phyloP scores from a whole-genome alignment of 1,140 invertebrate species.

The Tigriopus japonicus region DNA sequence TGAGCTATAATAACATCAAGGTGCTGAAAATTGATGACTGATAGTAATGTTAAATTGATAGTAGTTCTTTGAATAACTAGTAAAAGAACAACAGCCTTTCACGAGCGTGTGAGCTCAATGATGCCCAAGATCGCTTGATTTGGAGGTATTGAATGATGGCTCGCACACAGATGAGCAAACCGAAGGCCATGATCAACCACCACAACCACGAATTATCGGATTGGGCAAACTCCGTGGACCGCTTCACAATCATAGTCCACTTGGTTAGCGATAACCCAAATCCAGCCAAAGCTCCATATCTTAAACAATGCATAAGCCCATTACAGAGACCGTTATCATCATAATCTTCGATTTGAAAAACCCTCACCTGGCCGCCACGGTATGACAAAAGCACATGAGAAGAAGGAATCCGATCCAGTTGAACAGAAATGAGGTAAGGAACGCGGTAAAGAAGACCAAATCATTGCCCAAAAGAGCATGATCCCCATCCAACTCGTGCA shows the following conservation, averaged over 20 bases:
- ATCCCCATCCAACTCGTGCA: slow-evolving; percentile 34
- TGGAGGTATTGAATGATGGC: slow-evolving; percentile 72
- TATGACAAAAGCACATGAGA: slow-evolving; percentile 79
- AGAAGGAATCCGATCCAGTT: slow-evolving; percentile 87
- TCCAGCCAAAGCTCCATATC: slow-evolving; percentile 69
- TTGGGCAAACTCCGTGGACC: slow-evolving; percentile 60
- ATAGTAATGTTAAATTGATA: no score
- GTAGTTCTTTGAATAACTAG: no score
- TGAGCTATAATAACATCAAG: no score
- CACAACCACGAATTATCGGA: slow-evolving; percentile 64
- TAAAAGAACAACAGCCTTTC: slow-evolving; percentile 69
- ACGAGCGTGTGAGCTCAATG: slow-evolving; percentile 60
- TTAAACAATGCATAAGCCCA: neutral
- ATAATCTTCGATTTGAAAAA: no score
- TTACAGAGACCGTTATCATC: no score
- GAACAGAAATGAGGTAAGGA: slow-evolving; percentile 70
- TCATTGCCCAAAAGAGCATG: slow-evolving; percentile 57
- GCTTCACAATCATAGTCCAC: slow-evolving; percentile 82
- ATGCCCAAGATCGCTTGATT: slow-evolving; percentile 69
- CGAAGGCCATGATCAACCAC: slow-evolving; percentile 74
- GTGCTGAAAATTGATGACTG: no score
- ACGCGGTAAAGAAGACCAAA: slow-evolving; percentile 67
- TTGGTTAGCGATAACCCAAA: slow-evolving; percentile 79
- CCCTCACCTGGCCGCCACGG: slow-evolving; percentile 56
- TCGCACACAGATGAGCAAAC: slow-evolving; percentile 63